A percentile compares a stretch with the other conserved stretches of the same genome.
Conservation (phyloP, 2,113 vertebrate genomes). For the Camelus dromedarius region DNA sequence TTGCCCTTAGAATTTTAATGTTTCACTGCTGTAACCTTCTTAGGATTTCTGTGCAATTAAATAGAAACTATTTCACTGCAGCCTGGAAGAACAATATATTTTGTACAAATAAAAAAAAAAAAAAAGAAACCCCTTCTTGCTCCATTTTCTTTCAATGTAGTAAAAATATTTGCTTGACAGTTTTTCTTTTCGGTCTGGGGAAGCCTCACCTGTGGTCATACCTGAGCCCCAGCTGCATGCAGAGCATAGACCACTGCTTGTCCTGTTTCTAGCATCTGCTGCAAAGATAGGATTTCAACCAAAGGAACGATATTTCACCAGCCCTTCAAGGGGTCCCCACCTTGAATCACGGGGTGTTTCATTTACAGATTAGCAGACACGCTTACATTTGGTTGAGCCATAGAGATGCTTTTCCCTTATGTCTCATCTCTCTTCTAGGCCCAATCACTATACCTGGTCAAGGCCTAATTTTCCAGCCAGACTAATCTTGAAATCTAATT, state of each 20-base stretch:
- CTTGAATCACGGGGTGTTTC: constrained; percentile 7
- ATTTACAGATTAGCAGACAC: constrained; percentile 18
- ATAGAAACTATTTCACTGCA: constrained; percentile 90
- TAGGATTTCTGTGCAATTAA: constrained; percentile 92
- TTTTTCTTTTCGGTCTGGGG: constrained; percentile 70
- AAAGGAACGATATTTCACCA: not conserved
- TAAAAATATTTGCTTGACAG: constrained; percentile 79
- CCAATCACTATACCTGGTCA: not conserved
- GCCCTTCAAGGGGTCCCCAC: not conserved
- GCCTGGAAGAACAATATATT: constrained; percentile 91
- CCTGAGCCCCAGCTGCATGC: constrained; percentile 42
- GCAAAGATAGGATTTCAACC: not conserved
- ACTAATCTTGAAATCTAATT: constrained; percentile 21
- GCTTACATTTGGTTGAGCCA: not conserved
- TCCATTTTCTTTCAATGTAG: constrained; percentile 83
- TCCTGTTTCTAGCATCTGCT: constrained; percentile 10
- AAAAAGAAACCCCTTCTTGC: constrained; percentile 63
- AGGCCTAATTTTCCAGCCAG: not conserved
- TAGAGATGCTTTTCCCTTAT: not conserved
- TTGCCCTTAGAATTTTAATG: constrained; percentile 95
- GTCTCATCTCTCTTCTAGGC: not conserved
- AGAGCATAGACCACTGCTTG: not conserved
- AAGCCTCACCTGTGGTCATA: constrained; percentile 77
- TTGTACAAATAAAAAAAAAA: constrained; percentile 87
- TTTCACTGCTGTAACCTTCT: constrained; percentile 92